Conservation (phyloP, 2,797 vertebrate genomes). For the Pseudomugil gertrudae region DNA sequence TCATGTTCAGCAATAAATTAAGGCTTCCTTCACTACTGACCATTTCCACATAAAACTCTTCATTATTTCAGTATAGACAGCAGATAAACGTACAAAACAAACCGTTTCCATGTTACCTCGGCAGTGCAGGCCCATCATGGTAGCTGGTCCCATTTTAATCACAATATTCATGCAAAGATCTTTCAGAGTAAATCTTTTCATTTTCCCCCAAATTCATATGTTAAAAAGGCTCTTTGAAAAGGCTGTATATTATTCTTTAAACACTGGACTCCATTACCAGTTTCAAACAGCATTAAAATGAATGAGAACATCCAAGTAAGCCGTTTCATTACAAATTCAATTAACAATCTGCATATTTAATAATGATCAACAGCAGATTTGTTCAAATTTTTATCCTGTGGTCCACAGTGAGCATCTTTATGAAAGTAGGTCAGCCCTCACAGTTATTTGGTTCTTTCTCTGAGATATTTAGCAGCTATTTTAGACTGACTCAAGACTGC, state of each 20-base stretch:
- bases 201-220: neutral
- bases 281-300: neutral
- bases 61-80: neutral
- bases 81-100: neutral
- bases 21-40: neutral
- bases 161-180: no score
- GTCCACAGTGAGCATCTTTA: conserved; percentile 4
- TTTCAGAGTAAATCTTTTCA: no score
- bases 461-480: conserved; percentile 57
- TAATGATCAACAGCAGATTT: conserved; percentile 7
- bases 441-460: conserved; percentile 33
- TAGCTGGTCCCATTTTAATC: neutral
- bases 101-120: neutral
- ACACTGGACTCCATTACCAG: neutral
- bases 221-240: neutral
- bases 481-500: conserved; percentile 45
- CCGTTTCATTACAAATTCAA: conserved; percentile 13
- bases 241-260: neutral
- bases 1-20: neutral
- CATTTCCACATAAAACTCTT: neutral
- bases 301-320: no score
- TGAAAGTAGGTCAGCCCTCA: conserved; percentile 58
- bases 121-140: no score
- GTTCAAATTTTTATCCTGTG: conserved; percentile 4
- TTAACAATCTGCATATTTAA: neutral